phyloP scores from a whole-genome alignment of 2,888 invertebrate genomes.

The Drepanosiphum platanoidis region DNA sequence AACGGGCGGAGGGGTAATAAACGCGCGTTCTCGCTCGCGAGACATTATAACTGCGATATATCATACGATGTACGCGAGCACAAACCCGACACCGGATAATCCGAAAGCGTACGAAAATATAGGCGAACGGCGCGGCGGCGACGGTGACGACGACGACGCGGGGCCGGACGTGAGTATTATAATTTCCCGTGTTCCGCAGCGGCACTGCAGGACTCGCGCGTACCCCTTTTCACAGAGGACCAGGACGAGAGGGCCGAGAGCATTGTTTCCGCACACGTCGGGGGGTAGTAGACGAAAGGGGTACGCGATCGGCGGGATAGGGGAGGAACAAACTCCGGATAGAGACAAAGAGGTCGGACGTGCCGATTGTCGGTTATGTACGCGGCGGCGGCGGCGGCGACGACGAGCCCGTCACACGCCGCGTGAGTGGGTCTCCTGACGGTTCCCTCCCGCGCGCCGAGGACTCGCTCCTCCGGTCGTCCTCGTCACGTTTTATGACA shows the following conservation, averaged over 20 bases:
- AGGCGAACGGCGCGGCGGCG: neutral
- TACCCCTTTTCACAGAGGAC: neutral
- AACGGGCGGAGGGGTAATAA: neutral
- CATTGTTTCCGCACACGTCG: neutral
- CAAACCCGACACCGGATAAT: conserved; percentile 48
- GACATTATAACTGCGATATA: too few species aligned
- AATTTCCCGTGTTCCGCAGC: neutral
- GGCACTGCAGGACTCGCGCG: neutral
- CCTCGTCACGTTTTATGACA: conserved; percentile 50
- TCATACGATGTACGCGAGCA: neutral
- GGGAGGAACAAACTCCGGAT: too few species aligned
- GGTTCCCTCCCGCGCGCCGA: neutral
- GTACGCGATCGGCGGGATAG: neutral
- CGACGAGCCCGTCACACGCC: neutral
- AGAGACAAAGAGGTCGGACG: conserved; percentile 60
- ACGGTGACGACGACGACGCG: neutral
- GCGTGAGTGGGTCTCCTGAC: conserved; percentile 5
- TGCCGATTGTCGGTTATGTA: conserved; percentile 46
- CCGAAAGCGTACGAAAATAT: neutral
- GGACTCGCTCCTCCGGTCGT: neutral
- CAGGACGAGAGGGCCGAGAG: neutral
- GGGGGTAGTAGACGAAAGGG: neutral
- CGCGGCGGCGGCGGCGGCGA: neutral
- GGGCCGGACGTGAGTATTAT: neutral
- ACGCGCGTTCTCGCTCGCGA: too few species aligned